phyloP scores from a whole-genome alignment of 2,113 vertebrate genomes.

The Tauraco erythrolophus region DNA sequence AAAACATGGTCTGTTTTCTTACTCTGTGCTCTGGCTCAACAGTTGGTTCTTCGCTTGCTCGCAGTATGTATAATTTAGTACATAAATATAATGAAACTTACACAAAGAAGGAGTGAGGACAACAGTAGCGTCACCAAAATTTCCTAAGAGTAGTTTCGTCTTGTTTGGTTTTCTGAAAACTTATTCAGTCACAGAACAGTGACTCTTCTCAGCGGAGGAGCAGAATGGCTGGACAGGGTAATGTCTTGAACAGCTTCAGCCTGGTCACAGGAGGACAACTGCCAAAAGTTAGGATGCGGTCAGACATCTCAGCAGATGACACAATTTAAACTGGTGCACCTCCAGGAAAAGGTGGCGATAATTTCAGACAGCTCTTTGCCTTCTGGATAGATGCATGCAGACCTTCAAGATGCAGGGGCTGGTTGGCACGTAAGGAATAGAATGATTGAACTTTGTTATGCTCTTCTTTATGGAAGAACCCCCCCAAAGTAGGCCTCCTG shows the following conservation, averaged over 20 bases:
- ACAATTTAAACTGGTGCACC: neutral
- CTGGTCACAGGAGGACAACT: neutral
- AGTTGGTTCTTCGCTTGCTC: neutral
- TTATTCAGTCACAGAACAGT: neutral
- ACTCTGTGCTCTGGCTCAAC: neutral
- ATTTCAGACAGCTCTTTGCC: neutral
- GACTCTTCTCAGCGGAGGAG: neutral
- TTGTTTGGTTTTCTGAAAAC: neutral
- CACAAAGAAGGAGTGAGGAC: neutral
- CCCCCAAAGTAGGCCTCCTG: neutral
- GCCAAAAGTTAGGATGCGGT: neutral
- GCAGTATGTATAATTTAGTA: neutral
- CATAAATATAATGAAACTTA: neutral
- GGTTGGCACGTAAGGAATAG: neutral
- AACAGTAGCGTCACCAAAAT: neutral
- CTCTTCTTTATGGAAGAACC: neutral
- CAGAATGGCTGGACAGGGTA: neutral
- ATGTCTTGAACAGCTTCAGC: neutral
- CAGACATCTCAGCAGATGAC: neutral
- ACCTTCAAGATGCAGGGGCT: neutral
- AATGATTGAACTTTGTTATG: neutral
- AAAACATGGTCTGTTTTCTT: neutral
- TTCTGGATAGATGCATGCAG: neutral
- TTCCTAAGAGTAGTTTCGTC: neutral
- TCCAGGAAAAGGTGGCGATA: neutral